A percentile compares a stretch with the other conserved stretches of the same genome.
Evolutionary conservation across 2,113 vertebrate species (phyloP).

Genomic region (Taurulus bubalis): DNA sequence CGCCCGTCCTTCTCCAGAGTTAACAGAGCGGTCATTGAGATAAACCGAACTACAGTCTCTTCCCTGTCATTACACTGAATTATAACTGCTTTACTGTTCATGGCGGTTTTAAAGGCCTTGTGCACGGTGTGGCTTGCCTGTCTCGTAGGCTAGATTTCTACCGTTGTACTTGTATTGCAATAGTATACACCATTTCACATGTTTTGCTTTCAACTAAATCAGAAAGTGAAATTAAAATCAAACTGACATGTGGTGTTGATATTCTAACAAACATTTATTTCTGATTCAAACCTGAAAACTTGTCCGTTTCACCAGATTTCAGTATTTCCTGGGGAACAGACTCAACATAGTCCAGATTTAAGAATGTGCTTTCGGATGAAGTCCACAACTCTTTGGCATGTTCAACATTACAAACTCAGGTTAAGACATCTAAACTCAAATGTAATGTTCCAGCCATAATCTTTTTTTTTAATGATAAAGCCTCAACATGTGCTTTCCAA

Average conservation of each 20-base stretch:
- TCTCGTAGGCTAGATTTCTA: background rate
- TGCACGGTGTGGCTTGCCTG: background rate
- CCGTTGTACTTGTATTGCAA: background rate
- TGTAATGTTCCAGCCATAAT: background rate
- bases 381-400: background rate
- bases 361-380: background rate
- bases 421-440: background rate
- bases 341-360: background rate
- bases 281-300: background rate
- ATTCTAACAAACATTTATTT: background rate
- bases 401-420: background rate
- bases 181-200: background rate
- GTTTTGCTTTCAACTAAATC: background rate
- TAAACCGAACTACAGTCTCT: slow-evolving; percentile 21
- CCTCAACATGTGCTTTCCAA: background rate
- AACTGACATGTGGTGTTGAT: too few species aligned
- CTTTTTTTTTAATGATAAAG: background rate
- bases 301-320: background rate
- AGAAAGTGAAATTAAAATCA: background rate
- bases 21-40: slow-evolving; percentile 44
- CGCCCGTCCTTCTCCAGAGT: slow-evolving; percentile 35
- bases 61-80: slow-evolving; percentile 11
- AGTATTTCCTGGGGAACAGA: background rate
- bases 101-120: background rate
- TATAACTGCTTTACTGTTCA: background rate